A percentile compares a stretch with the other conserved stretches of the same genome.
phyloP scores from a whole-genome alignment of 2,797 vertebrate genomes.

The Hozukius guyotensis region DNA sequence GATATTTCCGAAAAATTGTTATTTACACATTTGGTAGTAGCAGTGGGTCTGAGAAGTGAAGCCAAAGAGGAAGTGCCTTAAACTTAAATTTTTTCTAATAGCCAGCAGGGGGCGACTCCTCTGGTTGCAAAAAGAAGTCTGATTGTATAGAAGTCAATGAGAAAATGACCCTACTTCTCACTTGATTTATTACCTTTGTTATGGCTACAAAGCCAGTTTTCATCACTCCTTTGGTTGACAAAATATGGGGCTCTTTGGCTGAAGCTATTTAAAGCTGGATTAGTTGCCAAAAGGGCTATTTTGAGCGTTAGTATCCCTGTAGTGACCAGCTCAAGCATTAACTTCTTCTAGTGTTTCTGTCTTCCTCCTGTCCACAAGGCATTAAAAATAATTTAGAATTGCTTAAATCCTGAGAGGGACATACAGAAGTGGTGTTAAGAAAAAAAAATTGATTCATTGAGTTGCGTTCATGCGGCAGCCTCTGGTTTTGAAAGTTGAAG shows the following conservation, averaged over 20 bases:
- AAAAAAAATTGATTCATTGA: neutral
- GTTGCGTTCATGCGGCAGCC: too few relatives aligned
- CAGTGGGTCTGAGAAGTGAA: too few relatives aligned
- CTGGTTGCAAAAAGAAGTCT: too few relatives aligned
- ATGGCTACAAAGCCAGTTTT: neutral
- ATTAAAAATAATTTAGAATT: neutral
- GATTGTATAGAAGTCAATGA: too few relatives aligned
- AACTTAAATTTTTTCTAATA: too few relatives aligned
- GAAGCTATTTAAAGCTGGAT: slow-evolving; percentile 4
- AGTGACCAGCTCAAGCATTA: slow-evolving; percentile 3
- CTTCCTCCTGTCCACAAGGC: neutral
- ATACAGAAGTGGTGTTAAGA: neutral
- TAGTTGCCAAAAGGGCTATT: neutral
- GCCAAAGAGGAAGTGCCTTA: too few relatives aligned
- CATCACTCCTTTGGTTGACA: neutral
- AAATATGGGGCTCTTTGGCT: slow-evolving; percentile 1
- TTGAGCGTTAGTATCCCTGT: neutral
- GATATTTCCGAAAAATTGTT: neutral
- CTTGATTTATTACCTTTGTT: neutral
- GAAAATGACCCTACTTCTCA: too few relatives aligned
- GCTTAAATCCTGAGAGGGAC: neutral
- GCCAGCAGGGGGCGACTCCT: too few relatives aligned
- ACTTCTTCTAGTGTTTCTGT: neutral
- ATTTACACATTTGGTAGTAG: neutral
- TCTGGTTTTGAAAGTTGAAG: too few relatives aligned